phyloP scores from a whole-genome alignment of 2,797 vertebrate species.

The Meriones psammophilus region DNA sequence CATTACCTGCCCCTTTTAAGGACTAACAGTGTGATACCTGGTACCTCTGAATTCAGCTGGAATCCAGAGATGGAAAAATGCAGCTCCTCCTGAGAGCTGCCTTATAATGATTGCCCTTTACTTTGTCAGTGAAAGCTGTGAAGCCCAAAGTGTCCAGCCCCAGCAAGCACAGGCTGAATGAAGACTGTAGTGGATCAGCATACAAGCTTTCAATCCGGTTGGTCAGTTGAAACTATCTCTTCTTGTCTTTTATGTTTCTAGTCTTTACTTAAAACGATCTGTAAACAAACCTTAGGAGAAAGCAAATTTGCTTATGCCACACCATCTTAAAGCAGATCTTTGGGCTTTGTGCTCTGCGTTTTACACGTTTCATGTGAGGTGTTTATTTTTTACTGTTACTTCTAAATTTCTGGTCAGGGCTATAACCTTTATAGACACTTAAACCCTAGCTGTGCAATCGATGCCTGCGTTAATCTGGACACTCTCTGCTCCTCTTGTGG shows the following conservation, averaged over 20 bases:
- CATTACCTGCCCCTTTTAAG: not conserved
- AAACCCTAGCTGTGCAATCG: not conserved
- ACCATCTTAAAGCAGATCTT: slow-evolving; percentile 25
- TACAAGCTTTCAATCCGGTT: not conserved
- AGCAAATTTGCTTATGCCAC: not conserved
- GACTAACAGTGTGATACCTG: not conserved
- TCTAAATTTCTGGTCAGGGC: slow-evolving; percentile 37
- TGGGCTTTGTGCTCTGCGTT: slow-evolving; percentile 31
- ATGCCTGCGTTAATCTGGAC: not conserved
- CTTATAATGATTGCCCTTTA: not conserved
- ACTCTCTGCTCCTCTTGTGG: slow-evolving; percentile 11
- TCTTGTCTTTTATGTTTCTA: not conserved
- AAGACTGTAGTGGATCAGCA: not conserved
- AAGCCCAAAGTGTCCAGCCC: not conserved
- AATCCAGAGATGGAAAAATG: slow-evolving; percentile 38
- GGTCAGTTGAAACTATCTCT: not conserved
- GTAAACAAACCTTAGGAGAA: not conserved
- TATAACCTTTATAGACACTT: slow-evolving; percentile 22
- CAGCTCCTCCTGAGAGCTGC: slow-evolving; percentile 5
- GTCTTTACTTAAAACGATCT: slow-evolving; percentile 53
- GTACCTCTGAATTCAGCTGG: slow-evolving; percentile 24
- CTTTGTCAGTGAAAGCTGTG: not conserved
- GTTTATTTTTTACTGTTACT: slow-evolving; percentile 44
- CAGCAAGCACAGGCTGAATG: slow-evolving; percentile 29
- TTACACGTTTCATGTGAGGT: not conserved